These are phyloP conservation scores for Taeniopygia guttata DNA, from an alignment of 2,797 vertebrate species.

Conservation along the genomic window DNA sequence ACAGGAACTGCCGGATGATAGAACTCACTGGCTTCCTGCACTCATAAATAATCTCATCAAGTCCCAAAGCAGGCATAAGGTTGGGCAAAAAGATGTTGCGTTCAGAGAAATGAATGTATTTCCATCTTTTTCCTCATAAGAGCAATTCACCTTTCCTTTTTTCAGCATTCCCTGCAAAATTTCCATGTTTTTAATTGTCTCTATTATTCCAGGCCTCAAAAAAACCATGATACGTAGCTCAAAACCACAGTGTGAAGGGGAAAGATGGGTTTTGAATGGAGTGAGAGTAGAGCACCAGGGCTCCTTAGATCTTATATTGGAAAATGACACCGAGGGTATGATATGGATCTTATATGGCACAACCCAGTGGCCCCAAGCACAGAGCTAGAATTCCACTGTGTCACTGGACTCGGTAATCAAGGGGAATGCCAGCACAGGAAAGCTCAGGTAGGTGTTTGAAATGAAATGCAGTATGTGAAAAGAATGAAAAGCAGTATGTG, in stretches of 20 bases:
- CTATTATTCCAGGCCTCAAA: neutral
- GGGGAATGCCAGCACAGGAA: neutral
- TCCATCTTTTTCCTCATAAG: neutral
- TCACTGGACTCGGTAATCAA: neutral
- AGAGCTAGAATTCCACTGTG: neutral
- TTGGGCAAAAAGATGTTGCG: neutral
- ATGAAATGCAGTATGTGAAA: neutral
- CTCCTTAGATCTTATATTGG: neutral
- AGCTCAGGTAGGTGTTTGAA: neutral
- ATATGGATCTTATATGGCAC: rapidly evolving
- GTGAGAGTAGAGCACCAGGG: neutral
- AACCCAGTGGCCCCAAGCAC: neutral
- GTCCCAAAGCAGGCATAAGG: neutral
- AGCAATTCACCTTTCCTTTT: rapidly evolving
- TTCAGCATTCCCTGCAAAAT: neutral
- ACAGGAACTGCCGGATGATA: neutral
- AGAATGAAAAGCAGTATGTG: neutral
- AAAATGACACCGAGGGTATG: neutral
- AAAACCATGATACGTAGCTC: neutral
- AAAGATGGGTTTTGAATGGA: neutral
- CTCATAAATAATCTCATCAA: neutral
- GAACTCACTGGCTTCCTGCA: neutral
- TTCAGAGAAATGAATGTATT: neutral
- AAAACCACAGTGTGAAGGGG: rapidly evolving
- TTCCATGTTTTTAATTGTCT: neutral